These are phyloP conservation scores for Ianthella basta DNA, from an alignment of 37 sponge, comb jelly and placozoan genomes.

Conservation along the genomic window DNA sequence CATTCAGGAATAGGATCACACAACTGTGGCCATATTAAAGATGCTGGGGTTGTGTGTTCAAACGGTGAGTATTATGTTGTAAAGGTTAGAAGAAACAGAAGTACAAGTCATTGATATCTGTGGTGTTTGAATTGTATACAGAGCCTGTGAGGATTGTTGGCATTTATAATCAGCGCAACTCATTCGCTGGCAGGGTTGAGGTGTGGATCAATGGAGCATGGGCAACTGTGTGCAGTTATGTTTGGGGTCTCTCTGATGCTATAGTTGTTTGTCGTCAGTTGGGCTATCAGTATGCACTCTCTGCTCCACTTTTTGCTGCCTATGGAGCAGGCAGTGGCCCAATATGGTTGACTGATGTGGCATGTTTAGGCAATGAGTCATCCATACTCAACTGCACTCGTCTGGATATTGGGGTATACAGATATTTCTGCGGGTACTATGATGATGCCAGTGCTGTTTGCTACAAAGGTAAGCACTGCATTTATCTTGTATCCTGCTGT, in stretches of 20 bases:
- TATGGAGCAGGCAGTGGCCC: neutral
- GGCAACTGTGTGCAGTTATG: neutral
- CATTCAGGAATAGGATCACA: too few species aligned
- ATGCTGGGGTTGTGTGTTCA: too few species aligned
- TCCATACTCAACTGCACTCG: neutral
- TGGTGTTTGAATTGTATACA: too few species aligned
- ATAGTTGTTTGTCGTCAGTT: neutral
- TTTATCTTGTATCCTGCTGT: too few species aligned
- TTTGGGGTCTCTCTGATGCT: neutral
- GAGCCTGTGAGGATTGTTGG: too few species aligned
- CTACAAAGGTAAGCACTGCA: neutral
- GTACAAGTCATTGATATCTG: too few species aligned
- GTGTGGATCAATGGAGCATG: neutral
- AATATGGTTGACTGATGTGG: neutral
- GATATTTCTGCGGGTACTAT: neutral
- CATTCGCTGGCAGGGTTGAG: neutral
- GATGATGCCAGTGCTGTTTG: constrained; percentile 6
- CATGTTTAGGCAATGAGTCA: neutral
- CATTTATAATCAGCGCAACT: too few species aligned
- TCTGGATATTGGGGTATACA: neutral
- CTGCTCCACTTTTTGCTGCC: neutral
- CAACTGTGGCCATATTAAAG: too few species aligned
- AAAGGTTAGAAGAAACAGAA: too few species aligned
- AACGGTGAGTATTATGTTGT: too few species aligned
- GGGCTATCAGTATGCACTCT: neutral